Base-by-base conservation (phyloP, 2,888 invertebrate genomes). In the Proisotoma minuta region DNA sequence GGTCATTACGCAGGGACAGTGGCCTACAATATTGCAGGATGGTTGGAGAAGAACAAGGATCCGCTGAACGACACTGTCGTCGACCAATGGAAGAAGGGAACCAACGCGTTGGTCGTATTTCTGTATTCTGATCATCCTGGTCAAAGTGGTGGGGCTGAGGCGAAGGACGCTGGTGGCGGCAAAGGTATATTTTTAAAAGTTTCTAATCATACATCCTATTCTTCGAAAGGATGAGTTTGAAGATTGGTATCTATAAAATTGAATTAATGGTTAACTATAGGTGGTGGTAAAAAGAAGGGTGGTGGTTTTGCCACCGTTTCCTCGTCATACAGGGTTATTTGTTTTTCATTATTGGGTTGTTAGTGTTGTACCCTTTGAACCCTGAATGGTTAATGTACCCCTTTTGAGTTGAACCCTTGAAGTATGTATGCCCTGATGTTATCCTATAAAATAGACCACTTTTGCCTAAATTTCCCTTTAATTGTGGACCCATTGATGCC, bases 11-110 rank as follows among this genome's bases (percentile, higher is more conserved):
- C 83, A 62, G 83, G 83, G 56, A 79, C 80, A 65, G 82, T 97
- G 82, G 88, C 95, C 74, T 99, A 99, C 88, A 98, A 96, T 84
- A 94, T 97, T 82, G 87, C 89, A 77, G 94, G 94, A 77, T 99
- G 99, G 99, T 77, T 84, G 69, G 83, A 84, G 76, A 84, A 84
- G 80, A 84, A 84, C 79, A 84, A 83, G 79, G 84, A 84, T 77
- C 84, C 84, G 23, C 77, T 84, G 72, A 84, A 84, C 76, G 83
- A 84, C 76, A 82, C 81, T 48, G 81, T 83, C 34, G 82, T 83
- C 34, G 78, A 79, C 57, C 77, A 80, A 65, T 78, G 82, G 75
- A 79, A 80, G 75, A 79, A 77, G 69, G 75, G 77, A 34, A 70
- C 75, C 60, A 79, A 79, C 74, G 71, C 75, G 51, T 73, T 81